Base-by-base conservation (phyloP, 2,797 vertebrate species). In the Neosilurus hyrtlii region DNA sequence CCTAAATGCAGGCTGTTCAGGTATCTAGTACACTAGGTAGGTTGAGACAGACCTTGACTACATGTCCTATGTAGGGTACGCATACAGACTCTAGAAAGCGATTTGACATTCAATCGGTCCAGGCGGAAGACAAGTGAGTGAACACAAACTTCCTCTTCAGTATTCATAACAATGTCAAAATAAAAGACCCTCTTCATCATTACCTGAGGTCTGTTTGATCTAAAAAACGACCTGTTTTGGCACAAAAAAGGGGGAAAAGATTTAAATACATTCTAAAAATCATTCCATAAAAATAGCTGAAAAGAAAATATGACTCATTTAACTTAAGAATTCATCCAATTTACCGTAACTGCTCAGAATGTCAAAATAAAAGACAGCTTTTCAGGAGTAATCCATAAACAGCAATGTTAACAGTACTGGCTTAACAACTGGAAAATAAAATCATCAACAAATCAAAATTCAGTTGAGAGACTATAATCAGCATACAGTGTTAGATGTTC, bases 91-190 rank as follows among this genome's bases (percentile, higher is more conserved):
- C 0, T 16, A 0, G 24, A 43, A 51, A 72, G 67, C 56, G 30
- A 72, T 81, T 72, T 61, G 80, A 10, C 15, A 72, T 51, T 14
- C 52, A 26, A 56, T 9, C 8, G 56, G 2, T 57, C 52, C 65
- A 16, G 59, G 52, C 71, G 83, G 83, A 84, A 54, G 12, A 62
- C 24, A 70, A 66, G 1, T 3, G 0, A 15, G 24, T 1, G 51
- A 81, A 70, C 79, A 76, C 63, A 66, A 76, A 67, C 73, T 63
- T 78, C 75, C 75, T 59, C 75, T 26, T 51, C 63, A 49, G 15
- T 10, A 14, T 37, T 76, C 4, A 49, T 62, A 15, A 52, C 15
- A 12, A 63, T 81, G 75, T 83, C 78, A 87, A 79, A 87, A 83
- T 72, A 86, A 80, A 86, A 84, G 86, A 66, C 26, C 10, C 2